phyloP scores from a whole-genome alignment of 1,140 invertebrate species.

The Dinoponera quadriceps region DNA sequence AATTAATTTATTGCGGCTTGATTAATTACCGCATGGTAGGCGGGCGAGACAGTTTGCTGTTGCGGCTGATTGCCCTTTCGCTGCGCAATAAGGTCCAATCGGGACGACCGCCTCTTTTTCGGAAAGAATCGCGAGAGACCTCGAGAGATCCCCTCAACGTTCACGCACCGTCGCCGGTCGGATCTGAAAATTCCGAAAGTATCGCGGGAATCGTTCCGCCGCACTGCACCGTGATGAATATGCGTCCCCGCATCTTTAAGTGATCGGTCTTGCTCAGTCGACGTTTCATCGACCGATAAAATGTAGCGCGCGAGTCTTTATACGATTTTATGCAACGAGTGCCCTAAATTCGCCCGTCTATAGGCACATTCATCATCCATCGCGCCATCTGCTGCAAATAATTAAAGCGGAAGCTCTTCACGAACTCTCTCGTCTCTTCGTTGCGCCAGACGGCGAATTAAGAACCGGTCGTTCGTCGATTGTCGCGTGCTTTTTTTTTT shows the following conservation, averaged over 20 bases:
- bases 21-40: constrained; percentile 72
- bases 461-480: constrained; percentile 48
- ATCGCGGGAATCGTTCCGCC: neutral
- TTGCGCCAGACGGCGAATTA: neutral
- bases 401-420: constrained; percentile 27
- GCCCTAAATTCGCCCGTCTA: constrained; percentile 1
- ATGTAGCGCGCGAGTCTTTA: neutral
- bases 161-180: too few relatives aligned
- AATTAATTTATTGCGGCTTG: constrained; percentile 75
- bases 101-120: constrained; percentile 41
- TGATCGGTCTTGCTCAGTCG: neutral
- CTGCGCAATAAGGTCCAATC: constrained; percentile 19
- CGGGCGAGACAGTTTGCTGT: constrained; percentile 67
- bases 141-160: neutral
- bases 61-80: constrained; percentile 64
- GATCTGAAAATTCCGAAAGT: neutral
- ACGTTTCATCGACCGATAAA: neutral
- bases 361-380: neutral
- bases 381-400: neutral
- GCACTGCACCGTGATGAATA: neutral
- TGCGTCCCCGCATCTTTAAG: neutral
- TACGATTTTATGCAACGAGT: neutral
- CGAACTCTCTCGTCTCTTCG: constrained; percentile 10
- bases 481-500: constrained; percentile 39
- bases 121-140: constrained; percentile 32